These are phyloP conservation scores for Stratiolaelaps scimitus DNA, from an alignment of 1,140 invertebrate genomes.

Conservation along the genomic window DNA sequence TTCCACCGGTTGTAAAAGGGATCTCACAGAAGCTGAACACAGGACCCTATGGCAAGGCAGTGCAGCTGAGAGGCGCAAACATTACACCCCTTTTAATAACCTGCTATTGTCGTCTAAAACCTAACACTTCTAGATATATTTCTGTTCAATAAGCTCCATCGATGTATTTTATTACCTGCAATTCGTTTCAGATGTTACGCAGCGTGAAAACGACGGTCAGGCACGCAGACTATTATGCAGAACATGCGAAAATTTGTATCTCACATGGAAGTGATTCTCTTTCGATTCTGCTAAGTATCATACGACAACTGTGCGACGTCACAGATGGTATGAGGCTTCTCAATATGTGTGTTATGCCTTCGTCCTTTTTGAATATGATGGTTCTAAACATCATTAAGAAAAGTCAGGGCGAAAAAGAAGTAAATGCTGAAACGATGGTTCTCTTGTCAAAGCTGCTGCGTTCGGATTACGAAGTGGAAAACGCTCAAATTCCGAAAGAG, in stretches of 20 bases:
- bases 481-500: conserved; percentile 10
- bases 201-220: background rate
- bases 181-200: background rate
- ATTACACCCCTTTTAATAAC: no score
- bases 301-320: background rate
- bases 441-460: conserved; percentile 9
- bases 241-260: background rate
- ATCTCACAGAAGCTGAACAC: no score
- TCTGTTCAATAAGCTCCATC: no score
- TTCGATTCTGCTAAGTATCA: background rate
- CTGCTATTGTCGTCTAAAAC: no score
- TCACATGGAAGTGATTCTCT: background rate
- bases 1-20: no score
- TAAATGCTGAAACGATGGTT: background rate
- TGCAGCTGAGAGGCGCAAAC: no score
- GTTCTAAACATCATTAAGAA: background rate
- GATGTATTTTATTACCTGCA: no score
- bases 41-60: no score
- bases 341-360: background rate
- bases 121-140: no score
- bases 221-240: background rate
- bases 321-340: background rate
- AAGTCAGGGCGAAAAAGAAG: background rate
- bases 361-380: background rate
- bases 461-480: conserved; percentile 6